phyloP scores from a whole-genome alignment of 2,113 vertebrate genomes.

The Colaptes auratus region DNA sequence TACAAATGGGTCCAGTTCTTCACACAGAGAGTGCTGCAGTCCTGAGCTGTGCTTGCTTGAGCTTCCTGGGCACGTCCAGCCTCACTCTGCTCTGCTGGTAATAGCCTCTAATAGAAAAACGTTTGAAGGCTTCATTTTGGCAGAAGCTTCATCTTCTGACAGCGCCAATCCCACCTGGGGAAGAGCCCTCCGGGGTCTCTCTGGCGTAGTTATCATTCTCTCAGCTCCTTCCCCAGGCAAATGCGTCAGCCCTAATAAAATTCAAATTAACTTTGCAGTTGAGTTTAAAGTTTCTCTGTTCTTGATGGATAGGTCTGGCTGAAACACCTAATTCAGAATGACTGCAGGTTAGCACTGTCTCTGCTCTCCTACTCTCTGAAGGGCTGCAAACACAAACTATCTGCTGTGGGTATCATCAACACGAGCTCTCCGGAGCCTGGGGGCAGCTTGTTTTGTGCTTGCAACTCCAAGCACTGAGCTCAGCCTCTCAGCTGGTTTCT shows the following conservation, averaged over 20 bases:
- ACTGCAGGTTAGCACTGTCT: neutral
- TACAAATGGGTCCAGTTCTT: neutral
- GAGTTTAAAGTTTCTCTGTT: neutral
- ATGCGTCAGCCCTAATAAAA: neutral
- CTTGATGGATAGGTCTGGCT: neutral
- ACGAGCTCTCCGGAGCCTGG: neutral
- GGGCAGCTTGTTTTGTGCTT: slow-evolving; percentile 9
- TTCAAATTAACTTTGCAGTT: neutral
- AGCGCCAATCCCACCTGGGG: neutral
- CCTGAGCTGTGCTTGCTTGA: neutral
- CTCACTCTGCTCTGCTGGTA: neutral
- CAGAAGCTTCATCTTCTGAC: neutral
- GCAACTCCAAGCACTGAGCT: slow-evolving; percentile 25
- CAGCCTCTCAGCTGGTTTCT: slow-evolving; percentile 27
- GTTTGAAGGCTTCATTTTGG: slow-evolving; percentile 12
- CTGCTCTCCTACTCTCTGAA: neutral
- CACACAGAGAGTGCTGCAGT: neutral
- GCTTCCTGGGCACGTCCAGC: neutral
- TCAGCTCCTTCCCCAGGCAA: neutral
- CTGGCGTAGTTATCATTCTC: neutral
- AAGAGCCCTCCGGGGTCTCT: neutral
- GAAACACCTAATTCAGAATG: neutral
- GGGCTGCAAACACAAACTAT: neutral
- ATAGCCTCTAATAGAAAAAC: neutral
- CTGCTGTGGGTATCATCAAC: slow-evolving; percentile 11